These are phyloP conservation scores for Ophion slaviceki DNA, from an alignment of 2,888 invertebrate species.

Conservation along the genomic window DNA sequence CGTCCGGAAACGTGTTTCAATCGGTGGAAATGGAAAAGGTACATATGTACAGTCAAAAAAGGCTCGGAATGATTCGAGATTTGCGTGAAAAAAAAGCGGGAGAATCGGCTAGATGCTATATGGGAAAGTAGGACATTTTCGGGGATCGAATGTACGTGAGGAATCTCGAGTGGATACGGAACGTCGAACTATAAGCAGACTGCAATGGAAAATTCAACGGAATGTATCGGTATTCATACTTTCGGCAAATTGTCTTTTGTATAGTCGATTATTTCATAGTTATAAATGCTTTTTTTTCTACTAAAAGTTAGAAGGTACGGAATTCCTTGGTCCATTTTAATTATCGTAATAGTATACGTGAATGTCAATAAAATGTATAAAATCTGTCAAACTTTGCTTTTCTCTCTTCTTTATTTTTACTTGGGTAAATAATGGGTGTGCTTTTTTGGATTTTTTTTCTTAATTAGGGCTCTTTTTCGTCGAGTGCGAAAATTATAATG, in stretches of 20 bases:
- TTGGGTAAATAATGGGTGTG: slow-evolving; percentile 3
- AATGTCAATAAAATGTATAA: slow-evolving; percentile 60
- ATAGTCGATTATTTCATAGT: slow-evolving; percentile 39
- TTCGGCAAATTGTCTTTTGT: slow-evolving; percentile 49
- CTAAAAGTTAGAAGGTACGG: slow-evolving; percentile 62
- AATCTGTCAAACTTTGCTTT: slow-evolving; percentile 54
- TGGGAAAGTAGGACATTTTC: slow-evolving; percentile 27
- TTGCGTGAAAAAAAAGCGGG: slow-evolving; percentile 16
- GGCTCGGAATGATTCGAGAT: slow-evolving; percentile 57
- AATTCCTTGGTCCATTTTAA: slow-evolving; percentile 66
- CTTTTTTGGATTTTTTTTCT: slow-evolving; percentile 1
- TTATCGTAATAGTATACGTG: slow-evolving; percentile 64
- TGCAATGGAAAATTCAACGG: slow-evolving; percentile 50
- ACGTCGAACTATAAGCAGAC: background rate
- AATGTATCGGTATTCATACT: slow-evolving; percentile 57
- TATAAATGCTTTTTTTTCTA: slow-evolving; percentile 44
- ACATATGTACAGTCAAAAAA: background rate
- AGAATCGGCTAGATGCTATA: slow-evolving; percentile 27
- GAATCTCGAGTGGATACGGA: background rate
- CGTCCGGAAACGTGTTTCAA: slow-evolving; percentile 36
- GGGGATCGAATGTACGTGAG: background rate
- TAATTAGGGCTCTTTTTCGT: slow-evolving; percentile 2
- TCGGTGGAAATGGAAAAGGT: background rate
- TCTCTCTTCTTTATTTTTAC: slow-evolving; percentile 21
- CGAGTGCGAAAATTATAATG: slow-evolving; percentile 23